These are phyloP conservation scores for Camelus bactrianus DNA, from an alignment of 2,113 vertebrate species.

Conservation along the genomic window DNA sequence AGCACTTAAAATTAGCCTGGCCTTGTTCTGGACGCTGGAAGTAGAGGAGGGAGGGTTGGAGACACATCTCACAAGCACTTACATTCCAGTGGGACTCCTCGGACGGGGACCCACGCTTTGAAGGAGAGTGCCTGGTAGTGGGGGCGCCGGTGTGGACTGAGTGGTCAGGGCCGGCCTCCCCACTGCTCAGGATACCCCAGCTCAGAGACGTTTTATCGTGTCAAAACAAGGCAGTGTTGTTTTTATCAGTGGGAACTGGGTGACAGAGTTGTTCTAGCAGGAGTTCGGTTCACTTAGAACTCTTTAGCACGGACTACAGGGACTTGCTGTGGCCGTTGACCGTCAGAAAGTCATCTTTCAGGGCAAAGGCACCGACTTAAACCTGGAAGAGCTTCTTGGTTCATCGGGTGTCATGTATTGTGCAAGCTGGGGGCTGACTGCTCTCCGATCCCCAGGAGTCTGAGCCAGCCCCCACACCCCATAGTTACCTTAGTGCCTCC, in stretches of 20 bases:
- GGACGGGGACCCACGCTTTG: neutral
- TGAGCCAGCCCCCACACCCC: neutral
- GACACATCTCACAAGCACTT: rapidly evolving
- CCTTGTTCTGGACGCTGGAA: neutral
- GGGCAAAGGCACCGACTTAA: neutral
- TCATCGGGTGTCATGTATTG: neutral
- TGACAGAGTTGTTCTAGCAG: neutral
- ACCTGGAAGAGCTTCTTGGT: neutral
- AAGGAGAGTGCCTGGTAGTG: neutral
- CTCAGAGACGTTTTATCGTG: neutral
- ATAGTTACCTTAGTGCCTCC: neutral
- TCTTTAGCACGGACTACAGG: neutral
- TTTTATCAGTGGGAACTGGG: neutral
- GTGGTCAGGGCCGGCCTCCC: neutral
- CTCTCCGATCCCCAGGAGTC: neutral
- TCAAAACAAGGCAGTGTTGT: neutral
- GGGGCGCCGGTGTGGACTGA: neutral
- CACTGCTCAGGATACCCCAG: neutral
- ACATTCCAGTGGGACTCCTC: neutral
- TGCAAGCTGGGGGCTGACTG: neutral
- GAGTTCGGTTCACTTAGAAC: neutral
- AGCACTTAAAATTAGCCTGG: neutral
- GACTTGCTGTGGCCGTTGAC: neutral
- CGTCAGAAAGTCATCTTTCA: neutral
- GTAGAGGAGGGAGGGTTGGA: neutral